Conservation (phyloP, 1,140 invertebrate genomes). For the Danaus melanippus region DNA sequence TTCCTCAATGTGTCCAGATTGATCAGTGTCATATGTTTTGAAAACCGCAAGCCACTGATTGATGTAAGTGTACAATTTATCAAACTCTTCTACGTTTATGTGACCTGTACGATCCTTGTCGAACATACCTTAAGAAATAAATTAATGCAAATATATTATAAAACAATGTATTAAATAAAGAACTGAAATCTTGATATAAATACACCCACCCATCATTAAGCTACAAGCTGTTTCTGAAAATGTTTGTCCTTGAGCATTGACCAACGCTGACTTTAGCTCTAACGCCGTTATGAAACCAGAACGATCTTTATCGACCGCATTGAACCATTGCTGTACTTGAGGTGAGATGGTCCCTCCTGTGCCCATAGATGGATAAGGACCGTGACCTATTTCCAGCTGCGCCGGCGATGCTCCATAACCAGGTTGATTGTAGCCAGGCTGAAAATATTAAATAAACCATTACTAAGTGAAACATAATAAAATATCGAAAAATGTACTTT, state of each 20-base stretch:
- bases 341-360: slow-evolving; percentile 66
- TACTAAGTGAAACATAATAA: too few relatives aligned
- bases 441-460: slow-evolving; percentile 4
- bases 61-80: slow-evolving; percentile 89
- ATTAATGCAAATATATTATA: too few relatives aligned
- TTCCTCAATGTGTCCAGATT: slow-evolving; percentile 88
- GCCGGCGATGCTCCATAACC: slow-evolving; percentile 27
- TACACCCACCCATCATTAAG: slow-evolving; percentile 87
- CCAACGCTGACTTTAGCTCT: slow-evolving; percentile 87
- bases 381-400: slow-evolving; percentile 56
- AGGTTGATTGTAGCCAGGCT: slow-evolving; percentile 37
- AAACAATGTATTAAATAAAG: slow-evolving; percentile 4
- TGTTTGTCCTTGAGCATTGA: slow-evolving; percentile 88
- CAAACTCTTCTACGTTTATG: slow-evolving; percentile 91
- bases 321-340: slow-evolving; percentile 86
- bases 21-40: slow-evolving; percentile 85
- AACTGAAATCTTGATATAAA: too few relatives aligned
- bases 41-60: slow-evolving; percentile 90
- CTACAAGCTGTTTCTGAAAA: slow-evolving; percentile 89
- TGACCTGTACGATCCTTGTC: slow-evolving; percentile 87
- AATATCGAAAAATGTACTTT: too few relatives aligned
- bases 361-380: slow-evolving; percentile 58
- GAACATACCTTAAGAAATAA: slow-evolving; percentile 83
- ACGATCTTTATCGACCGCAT: slow-evolving; percentile 84
- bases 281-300: slow-evolving; percentile 86